A percentile compares a stretch with the other conserved stretches of the same genome.
Conservation (phyloP, 2,113 vertebrate genomes). For the Diphyllodes magnificus region DNA sequence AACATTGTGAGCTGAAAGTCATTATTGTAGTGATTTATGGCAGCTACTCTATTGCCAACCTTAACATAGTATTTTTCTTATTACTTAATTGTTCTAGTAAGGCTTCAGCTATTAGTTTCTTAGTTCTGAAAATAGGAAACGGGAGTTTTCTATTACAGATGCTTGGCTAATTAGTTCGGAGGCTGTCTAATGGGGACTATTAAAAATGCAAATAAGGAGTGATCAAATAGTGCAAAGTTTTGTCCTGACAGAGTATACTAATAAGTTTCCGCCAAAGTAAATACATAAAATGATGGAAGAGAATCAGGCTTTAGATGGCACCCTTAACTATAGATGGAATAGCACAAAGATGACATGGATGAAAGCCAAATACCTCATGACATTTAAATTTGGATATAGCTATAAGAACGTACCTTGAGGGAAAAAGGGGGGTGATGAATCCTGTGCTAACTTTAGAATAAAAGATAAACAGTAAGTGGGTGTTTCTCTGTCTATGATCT, state of each 20-base stretch:
- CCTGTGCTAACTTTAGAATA: background rate
- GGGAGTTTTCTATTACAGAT: slow-evolving; percentile 74
- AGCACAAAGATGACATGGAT: background rate
- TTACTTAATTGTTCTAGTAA: slow-evolving; percentile 76
- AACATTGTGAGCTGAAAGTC: slow-evolving; percentile 62
- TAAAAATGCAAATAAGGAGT: slow-evolving; percentile 80
- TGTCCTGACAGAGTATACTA: slow-evolving; percentile 71
- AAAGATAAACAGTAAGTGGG: background rate
- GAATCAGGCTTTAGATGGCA: background rate
- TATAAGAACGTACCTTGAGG: background rate
- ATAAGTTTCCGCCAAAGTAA: slow-evolving; percentile 42
- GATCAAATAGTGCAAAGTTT: slow-evolving; percentile 76
- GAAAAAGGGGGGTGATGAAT: background rate
- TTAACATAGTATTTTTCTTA: slow-evolving; percentile 75
- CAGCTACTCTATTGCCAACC: slow-evolving; percentile 60
- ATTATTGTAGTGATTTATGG: slow-evolving; percentile 74
- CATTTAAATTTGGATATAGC: background rate
- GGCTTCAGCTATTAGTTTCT: slow-evolving; percentile 73
- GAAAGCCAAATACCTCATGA: background rate
- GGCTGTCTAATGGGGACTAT: slow-evolving; percentile 75
- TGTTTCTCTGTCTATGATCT: background rate
- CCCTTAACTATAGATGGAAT: background rate
- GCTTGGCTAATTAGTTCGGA: slow-evolving; percentile 77
- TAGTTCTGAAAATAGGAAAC: slow-evolving; percentile 75
- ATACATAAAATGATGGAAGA: background rate